These are phyloP conservation scores for Malthinus flaveolus DNA, from an alignment of 2,888 invertebrate genomes.

Conservation along the genomic window DNA sequence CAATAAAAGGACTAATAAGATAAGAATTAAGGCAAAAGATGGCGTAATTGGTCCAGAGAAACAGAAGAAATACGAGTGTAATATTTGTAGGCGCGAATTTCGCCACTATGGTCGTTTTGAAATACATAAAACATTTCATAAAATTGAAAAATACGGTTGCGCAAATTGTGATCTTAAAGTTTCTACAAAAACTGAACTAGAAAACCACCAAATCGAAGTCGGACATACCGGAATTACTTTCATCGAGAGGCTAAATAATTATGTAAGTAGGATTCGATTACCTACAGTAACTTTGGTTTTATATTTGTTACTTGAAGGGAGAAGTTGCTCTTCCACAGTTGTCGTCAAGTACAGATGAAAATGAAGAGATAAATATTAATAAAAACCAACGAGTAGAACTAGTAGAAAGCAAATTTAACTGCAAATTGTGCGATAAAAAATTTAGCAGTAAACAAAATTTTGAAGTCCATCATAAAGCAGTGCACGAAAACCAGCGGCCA, in stretches of 20 bases:
- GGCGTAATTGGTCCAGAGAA: constrained; percentile 6
- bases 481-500: constrained; percentile 62
- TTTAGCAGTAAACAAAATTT: constrained; percentile 65
- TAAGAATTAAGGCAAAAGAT: constrained; percentile 28
- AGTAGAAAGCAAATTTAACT: constrained; percentile 44
- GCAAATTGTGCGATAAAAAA: constrained; percentile 63
- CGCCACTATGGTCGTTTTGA: constrained; percentile 57
- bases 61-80: constrained; percentile 56
- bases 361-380: background rate
- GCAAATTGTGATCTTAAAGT: constrained; percentile 43
- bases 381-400: background rate
- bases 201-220: constrained; percentile 60
- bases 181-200: constrained; percentile 57
- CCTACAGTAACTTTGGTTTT: too few relatives aligned
- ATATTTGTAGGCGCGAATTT: constrained; percentile 59
- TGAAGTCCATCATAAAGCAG: constrained; percentile 63
- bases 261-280: constrained; percentile 33
- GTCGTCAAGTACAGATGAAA: background rate
- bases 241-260: constrained; percentile 49
- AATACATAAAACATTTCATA: constrained; percentile 64
- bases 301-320: background rate
- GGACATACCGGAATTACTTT: constrained; percentile 60
- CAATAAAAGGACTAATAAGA: constrained; percentile 49
- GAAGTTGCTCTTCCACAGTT: background rate
- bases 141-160: constrained; percentile 65